These are phyloP conservation scores for Synergus japonicus DNA, from an alignment of 2,888 invertebrate genomes.

Conservation along the genomic window DNA sequence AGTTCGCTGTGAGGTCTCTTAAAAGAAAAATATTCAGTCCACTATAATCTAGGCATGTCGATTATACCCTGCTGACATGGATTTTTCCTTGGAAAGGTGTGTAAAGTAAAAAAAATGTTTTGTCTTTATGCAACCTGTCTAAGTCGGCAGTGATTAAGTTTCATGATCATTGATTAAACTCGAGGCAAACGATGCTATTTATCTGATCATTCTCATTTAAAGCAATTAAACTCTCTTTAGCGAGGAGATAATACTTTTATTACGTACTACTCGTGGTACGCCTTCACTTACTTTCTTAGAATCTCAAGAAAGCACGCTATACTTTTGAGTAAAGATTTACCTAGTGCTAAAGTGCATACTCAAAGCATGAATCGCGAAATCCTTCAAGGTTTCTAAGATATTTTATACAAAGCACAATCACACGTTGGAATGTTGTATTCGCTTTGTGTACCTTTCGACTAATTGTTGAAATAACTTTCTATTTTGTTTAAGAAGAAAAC, in stretches of 20 bases:
- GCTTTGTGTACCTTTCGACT: background rate
- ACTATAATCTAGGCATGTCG: no score
- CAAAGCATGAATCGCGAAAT: conserved; percentile 58
- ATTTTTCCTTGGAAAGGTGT: no score
- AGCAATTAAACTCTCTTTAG: background rate
- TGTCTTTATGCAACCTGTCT: background rate
- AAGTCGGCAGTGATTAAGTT: background rate
- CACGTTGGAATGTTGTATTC: conserved; percentile 56
- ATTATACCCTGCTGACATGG: no score
- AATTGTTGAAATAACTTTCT: background rate
- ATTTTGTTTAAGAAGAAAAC: background rate
- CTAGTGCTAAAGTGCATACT: conserved; percentile 48
- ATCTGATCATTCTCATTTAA: background rate
- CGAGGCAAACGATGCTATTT: background rate
- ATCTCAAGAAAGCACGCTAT: background rate
- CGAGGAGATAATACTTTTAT: background rate
- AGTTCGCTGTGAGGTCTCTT: background rate
- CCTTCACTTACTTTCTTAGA: background rate
- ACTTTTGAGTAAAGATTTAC: conserved; percentile 3
- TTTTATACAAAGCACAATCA: conserved; percentile 42
- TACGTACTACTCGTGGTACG: background rate
- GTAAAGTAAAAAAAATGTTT: background rate
- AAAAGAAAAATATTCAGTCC: background rate
- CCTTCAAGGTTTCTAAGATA: conserved; percentile 55
- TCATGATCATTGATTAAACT: background rate